Percentiles rank a stretch among this genome's conserved stretches.
phyloP scores from a whole-genome alignment of 92 coral and sea anemone genomes.

The Montipora capitata region DNA sequence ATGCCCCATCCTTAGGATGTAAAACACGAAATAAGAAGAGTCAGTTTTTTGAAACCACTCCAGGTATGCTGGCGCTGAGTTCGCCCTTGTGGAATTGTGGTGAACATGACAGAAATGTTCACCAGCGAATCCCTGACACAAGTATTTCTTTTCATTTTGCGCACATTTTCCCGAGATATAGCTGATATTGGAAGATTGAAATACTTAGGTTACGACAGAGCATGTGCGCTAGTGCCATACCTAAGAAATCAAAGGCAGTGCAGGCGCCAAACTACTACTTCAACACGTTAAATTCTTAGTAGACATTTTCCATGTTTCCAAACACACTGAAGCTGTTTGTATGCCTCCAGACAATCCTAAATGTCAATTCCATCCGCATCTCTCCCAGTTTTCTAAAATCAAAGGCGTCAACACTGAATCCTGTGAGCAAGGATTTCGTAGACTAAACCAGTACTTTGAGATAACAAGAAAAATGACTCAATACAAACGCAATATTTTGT shows the following conservation, averaged over 20 bases:
- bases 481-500: conserved; percentile 70
- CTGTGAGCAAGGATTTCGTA: conserved; percentile 79
- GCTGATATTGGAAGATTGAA: conserved; percentile 57
- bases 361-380: conserved; percentile 63
- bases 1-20: no score
- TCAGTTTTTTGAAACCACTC: conserved; percentile 72
- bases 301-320: conserved; percentile 83
- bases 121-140: conserved; percentile 80
- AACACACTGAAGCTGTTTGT: conserved; percentile 77
- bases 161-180: conserved; percentile 54
- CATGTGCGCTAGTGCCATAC: conserved; percentile 77
- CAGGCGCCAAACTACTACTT: conserved; percentile 68
- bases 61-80: conserved; percentile 80
- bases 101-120: conserved; percentile 84
- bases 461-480: conserved; percentile 80
- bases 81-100: conserved; percentile 77
- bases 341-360: conserved; percentile 82
- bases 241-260: conserved; percentile 78
- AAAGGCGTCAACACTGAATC: conserved; percentile 78
- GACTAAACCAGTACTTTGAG: conserved; percentile 69
- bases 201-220: conserved; percentile 79
- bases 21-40: no score
- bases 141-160: conserved; percentile 69
- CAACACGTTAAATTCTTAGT: conserved; percentile 75
- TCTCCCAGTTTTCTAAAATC: conserved; percentile 62